Base-by-base conservation (phyloP, 2,113 vertebrate genomes). In the Salvelinus namaycush region DNA sequence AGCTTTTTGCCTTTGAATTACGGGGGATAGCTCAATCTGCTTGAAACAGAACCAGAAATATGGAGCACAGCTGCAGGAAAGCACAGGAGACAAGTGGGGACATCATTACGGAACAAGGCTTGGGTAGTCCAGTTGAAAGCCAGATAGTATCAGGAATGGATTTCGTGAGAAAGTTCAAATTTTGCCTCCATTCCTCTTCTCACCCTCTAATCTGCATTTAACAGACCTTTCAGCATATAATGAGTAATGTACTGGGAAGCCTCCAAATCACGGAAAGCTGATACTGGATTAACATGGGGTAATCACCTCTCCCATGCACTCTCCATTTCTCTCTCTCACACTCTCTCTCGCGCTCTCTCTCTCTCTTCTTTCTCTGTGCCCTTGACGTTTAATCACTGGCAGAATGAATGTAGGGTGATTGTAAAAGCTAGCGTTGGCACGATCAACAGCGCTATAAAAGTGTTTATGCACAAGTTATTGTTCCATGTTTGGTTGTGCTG, bases 221-320 rank as follows among this genome's bases (percentile, higher is more conserved):
- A 90, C 86, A 86, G 75, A 83, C 77, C 54, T 87, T 74, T 76
- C 86, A 79, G 74, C 76, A 78, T 80, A 84, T 88, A 86, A 88
- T 90, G 76, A 84, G 80, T 79, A 83, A 87, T 75, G 79, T 78
- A 79, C 80, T 81, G 85, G 60, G 78, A 85, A 44, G 80, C 76
- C 73, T 88, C 84, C 83, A 80, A 85, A 81, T 73, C 78, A 62
- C 74, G 73, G 84, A 82, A 86, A 89, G 84, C 81, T 88, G 86
- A 90, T 90, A 87, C 83, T 81, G 79, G 87, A 89, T 90, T 87
- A 91, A 85, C 82, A 79, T 66, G 6, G 79, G 86, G 77, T 80
- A 89, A 89, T 89, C 87, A 87, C 83, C 79, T 22, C 59, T 62
- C 59, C 9, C 59, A 26, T 44, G 27, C 22, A 11, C 18, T 5